These are phyloP conservation scores for Drosophila leontia DNA, from an alignment of 1,140 invertebrate genomes.

Conservation along the genomic window DNA sequence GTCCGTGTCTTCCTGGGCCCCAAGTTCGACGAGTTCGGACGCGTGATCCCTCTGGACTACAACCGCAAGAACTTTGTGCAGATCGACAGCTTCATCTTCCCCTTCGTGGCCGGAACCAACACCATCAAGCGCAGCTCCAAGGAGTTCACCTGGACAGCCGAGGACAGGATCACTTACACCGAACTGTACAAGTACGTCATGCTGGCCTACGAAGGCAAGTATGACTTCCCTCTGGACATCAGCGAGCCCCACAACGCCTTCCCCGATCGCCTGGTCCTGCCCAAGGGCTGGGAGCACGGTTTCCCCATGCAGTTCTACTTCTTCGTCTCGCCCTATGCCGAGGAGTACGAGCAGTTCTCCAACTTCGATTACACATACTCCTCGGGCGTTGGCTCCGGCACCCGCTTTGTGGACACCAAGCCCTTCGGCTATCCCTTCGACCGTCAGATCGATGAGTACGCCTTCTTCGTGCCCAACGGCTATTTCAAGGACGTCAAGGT, in stretches of 20 bases:
- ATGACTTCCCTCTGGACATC: slow-evolving; percentile 85
- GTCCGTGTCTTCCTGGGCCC: slow-evolving; percentile 87
- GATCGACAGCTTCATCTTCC: slow-evolving; percentile 89
- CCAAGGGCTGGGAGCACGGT: slow-evolving; percentile 87
- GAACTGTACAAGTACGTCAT: slow-evolving; percentile 87
- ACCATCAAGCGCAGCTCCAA: slow-evolving; percentile 88
- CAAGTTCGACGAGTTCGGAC: slow-evolving; percentile 86
- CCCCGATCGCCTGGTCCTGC: slow-evolving; percentile 87
- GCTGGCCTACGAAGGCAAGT: slow-evolving; percentile 85
- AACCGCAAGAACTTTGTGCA: slow-evolving; percentile 88
- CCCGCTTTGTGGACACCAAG: slow-evolving; percentile 70
- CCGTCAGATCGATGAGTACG: slow-evolving; percentile 78
- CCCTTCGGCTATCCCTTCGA: slow-evolving; percentile 85
- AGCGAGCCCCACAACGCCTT: slow-evolving; percentile 86
- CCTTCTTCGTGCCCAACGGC: slow-evolving; percentile 82
- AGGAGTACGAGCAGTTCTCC: slow-evolving; percentile 73
- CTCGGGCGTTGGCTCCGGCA: slow-evolving; percentile 71
- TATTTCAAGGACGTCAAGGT: slow-evolving; percentile 84
- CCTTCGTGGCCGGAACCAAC: slow-evolving; percentile 88
- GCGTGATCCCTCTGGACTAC: slow-evolving; percentile 86
- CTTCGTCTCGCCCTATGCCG: slow-evolving; percentile 84
- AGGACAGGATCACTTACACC: slow-evolving; percentile 88
- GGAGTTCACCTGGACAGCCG: slow-evolving; percentile 88
- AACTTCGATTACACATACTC: slow-evolving; percentile 68
- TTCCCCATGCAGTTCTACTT: slow-evolving; percentile 88